Base-by-base conservation (phyloP, 2,888 invertebrate species). In the Doris montereyensis region DNA sequence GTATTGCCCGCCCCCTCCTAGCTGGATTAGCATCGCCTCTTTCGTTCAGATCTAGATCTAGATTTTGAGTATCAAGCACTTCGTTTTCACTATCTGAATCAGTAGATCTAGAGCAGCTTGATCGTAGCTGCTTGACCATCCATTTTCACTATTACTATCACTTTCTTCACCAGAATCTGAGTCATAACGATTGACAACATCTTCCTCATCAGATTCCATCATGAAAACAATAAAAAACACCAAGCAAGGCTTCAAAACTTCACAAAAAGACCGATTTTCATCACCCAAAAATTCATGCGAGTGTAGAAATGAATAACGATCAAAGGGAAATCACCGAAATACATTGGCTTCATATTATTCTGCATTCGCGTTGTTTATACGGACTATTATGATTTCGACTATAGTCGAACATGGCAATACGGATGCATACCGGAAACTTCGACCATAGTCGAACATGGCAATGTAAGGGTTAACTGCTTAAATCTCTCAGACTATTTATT, bases 271-370 rank as follows among this genome's bases (percentile, higher is more conserved):
- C n/a, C n/a, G n/a, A n/a, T n/a, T n/a, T n/a, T n/a, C 60, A 21
- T n/a, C 8, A 10, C 8, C 60, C n/a, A 5, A 17, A 4, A 21
- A 3, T 4, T 17, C 24, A 21, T 17, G 3, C 60, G 60, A 24
- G 24, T 21, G 60, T 60, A 4, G 4, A 60, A 4, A 10, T 24
- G 24, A 21, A 24, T 60, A 3, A 5, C 4, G 60, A 17, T 4
- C 8, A 5, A 60, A 60, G 60, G 60, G n/a, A 60, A 60, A 60
- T 60, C 60, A 60, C 60, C 60, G 60, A 60, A 21, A 60, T 21
- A 4, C 60, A 24, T n/a, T 24, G 60, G n/a, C 60, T 17, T 60
- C 60, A n/a, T 60, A n/a, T 4, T 17, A 10, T 4, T 60, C n/a
- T n/a, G 17, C 17, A 4, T 60, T 60, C 60, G 60, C 21, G 21